Conservation (phyloP, 2,797 vertebrate species). For the Bucorvus abyssinicus region DNA sequence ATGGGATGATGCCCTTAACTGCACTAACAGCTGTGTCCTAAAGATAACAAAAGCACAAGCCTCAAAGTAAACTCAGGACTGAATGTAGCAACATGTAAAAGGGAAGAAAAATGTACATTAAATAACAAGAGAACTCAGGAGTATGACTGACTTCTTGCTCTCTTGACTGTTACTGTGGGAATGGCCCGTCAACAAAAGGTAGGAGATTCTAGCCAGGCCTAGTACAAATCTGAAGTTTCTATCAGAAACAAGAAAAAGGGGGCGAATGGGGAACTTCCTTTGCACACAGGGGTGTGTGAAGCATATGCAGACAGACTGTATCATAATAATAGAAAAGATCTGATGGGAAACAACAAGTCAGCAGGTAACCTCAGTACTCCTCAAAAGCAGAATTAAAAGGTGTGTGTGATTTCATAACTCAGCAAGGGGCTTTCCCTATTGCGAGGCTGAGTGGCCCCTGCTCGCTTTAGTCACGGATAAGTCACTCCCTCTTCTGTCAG, state of each 20-base stretch:
- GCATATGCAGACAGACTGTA: neutral
- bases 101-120: neutral
- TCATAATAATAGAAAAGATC: neutral
- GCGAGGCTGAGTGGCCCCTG: neutral
- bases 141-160: neutral
- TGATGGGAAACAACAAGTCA: neutral
- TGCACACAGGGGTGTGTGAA: neutral
- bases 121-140: neutral
- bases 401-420: neutral
- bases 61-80: neutral
- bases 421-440: neutral
- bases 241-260: neutral
- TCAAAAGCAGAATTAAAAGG: neutral
- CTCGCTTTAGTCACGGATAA: neutral
- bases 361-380: neutral
- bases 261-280: neutral
- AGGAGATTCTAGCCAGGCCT: neutral
- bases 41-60: neutral
- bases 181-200: neutral
- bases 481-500: neutral
- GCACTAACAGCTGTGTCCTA: neutral
- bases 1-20: neutral
- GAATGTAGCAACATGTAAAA: neutral
- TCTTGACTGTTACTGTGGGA: neutral
- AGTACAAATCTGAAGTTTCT: neutral